Base-by-base conservation (phyloP, 2,113 vertebrate species). In the Tragelaphus buxtoni region DNA sequence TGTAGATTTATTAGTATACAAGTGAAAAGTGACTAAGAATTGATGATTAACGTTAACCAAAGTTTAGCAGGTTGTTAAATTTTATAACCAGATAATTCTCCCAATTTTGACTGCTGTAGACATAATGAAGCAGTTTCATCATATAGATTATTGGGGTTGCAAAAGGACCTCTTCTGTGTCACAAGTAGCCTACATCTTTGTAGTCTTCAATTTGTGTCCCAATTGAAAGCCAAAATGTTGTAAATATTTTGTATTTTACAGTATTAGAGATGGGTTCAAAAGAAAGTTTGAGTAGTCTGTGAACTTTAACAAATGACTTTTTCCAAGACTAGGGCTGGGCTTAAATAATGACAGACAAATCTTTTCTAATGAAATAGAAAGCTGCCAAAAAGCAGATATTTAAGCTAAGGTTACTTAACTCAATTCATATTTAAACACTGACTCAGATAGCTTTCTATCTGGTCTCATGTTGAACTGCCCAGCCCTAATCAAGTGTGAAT, bases 291-390 rank as follows among this genome's bases (percentile, higher is more conserved):
- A 98, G 55, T 98, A 98, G 97, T 95, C 80, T 97, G 90, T 99
- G 94, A 98, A 98, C 97, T 98, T 98, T 97, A 98, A 97, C 96
- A 98, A 98, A 98, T 98, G 96, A 96, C 97, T 97, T 98, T 98
- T 98, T 77, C 69, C 91, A 98, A 99, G 99, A 99, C 99, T 99
- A 99, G 99, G 98, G 98, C 99, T 99, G 99, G 99, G 99, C 99
- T 98, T 98, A 98, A 94, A 96, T 96, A 96, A 97, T 93, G 76
- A 96, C 45, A 87, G 98, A 97, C 95, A 98, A 98, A 97, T 96
- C 77, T 84, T 97, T 96, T 87, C 77, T 53, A 74, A 82, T 96
- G 92, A 97, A 97, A 84, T 91, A 97, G 98, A 98, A 86, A 94
- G 89, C 97, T 98, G 79, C 93, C 97, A 96, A 98, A 98, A 98